Evolutionary conservation across 37 sponge, comb jelly and placozoan species (phyloP).

Genomic region (Bolinopsis microptera): DNA sequence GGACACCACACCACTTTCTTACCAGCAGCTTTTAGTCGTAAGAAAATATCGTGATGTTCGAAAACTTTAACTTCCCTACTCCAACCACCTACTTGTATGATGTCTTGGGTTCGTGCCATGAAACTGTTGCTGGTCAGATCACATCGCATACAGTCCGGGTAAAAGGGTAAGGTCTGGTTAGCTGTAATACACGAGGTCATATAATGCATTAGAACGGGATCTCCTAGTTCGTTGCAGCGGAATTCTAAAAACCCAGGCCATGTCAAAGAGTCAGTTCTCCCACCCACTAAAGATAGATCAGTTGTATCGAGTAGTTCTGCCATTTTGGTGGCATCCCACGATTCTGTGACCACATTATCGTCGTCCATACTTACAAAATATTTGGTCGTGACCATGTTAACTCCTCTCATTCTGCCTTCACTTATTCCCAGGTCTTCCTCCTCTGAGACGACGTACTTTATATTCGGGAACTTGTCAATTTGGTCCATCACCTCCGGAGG

Average conservation of each 20-base stretch:
- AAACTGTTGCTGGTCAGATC: not conserved
- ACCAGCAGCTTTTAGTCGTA: not conserved
- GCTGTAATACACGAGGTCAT: not conserved
- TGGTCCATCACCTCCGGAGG: not conserved
- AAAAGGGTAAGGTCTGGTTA: not conserved
- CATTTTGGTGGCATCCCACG: not conserved
- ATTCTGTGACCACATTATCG: not conserved
- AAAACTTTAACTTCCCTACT: not conserved
- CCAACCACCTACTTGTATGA: not conserved
- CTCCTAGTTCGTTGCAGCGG: not conserved
- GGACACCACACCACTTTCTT: not conserved
- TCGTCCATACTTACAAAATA: not conserved
- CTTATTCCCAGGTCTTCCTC: not conserved
- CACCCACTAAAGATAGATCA: not conserved
- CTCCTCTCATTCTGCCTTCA: not conserved
- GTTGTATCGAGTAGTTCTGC: not conserved
- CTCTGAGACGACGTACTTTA: not conserved
- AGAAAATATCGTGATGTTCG: not conserved
- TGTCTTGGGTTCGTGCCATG: not conserved
- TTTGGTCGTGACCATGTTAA: not conserved
- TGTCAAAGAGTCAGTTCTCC: not conserved
- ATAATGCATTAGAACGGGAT: not conserved
- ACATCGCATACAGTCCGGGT: not conserved
- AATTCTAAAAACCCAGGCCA: not conserved
- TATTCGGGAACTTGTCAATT: not conserved